Percentiles rank a stretch among this genome's conserved stretches.
Conservation (phyloP, 2,113 vertebrate genomes). For the Ellobius talpinus region DNA sequence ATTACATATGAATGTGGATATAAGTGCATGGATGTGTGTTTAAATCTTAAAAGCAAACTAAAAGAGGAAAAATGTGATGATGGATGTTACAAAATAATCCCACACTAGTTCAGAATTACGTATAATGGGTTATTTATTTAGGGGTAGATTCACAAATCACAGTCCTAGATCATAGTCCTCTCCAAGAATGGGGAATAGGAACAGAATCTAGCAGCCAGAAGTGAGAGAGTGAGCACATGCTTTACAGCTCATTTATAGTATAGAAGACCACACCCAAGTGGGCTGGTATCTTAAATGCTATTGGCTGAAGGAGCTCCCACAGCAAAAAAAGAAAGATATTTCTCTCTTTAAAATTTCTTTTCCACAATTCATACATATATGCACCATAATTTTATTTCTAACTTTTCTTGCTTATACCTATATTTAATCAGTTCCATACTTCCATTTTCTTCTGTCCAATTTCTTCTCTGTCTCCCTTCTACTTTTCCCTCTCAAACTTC, state of each 20-base stretch:
- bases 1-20: not conserved
- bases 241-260: too few species aligned
- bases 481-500: not conserved
- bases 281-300: too few species aligned
- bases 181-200: too few species aligned
- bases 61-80: not conserved
- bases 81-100: too few species aligned
- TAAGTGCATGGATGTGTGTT: not conserved
- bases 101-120: too few species aligned
- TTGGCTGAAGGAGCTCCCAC: too few species aligned
- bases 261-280: too few species aligned
- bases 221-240: too few species aligned
- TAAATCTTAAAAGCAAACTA: not conserved
- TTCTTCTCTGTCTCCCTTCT: not conserved
- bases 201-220: too few species aligned
- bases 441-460: not conserved
- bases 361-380: not conserved
- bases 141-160: too few species aligned
- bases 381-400: not conserved
- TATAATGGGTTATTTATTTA: too few species aligned
- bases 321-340: not conserved
- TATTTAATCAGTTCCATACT: not conserved
- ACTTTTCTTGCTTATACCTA: not conserved
- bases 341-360: not conserved
- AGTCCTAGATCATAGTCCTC: too few species aligned